Percentiles rank a stretch among this genome's conserved stretches.
Conservation (phyloP, 2,888 invertebrate genomes). For the Drosophila parthenogenetica region DNA sequence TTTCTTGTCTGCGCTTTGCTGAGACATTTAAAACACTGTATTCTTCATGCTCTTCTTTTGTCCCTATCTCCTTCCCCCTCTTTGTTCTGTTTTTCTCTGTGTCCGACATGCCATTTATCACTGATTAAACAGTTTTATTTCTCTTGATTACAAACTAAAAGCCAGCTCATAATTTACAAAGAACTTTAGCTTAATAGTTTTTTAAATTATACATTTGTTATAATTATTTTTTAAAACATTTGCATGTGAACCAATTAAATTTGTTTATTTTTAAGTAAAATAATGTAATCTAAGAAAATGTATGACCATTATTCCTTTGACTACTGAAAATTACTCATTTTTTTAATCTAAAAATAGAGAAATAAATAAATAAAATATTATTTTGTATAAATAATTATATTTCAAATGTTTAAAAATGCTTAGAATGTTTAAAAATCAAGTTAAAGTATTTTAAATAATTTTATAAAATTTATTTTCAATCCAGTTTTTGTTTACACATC, state of each 20-base stretch:
- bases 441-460: no score
- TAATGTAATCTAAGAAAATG: no score
- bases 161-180: constrained; percentile 26
- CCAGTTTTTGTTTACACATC: background rate
- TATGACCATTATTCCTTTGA: no score
- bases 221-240: background rate
- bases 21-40: constrained; percentile 57
- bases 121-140: constrained; percentile 50
- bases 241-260: background rate
- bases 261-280: background rate
- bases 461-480: no score
- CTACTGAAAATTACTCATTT: no score
- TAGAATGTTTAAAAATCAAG: no score
- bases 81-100: constrained; percentile 6
- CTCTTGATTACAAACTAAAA: constrained; percentile 45
- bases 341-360: no score
- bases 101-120: constrained; percentile 59
- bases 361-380: no score
- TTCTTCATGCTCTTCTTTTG: constrained; percentile 16
- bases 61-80: constrained; percentile 3
- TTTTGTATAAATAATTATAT: no score
- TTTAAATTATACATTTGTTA: background rate
- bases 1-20: constrained; percentile 41
- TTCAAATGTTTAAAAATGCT: no score
- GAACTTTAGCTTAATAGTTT: background rate